Conservation (phyloP, 2,888 invertebrate species). For the Clanis bilineata region DNA sequence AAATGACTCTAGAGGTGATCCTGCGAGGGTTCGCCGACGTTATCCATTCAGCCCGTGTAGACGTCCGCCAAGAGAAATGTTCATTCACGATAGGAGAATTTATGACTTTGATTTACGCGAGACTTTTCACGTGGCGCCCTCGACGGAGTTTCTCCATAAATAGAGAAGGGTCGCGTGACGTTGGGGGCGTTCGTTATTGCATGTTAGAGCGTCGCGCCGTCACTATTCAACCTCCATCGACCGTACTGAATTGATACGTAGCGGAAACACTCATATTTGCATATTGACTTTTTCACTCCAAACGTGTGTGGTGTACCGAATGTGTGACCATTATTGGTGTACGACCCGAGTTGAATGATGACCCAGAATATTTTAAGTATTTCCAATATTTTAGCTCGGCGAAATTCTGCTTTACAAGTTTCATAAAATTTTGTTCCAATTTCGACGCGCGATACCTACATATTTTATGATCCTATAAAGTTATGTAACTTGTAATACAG, state of each 20-base stretch:
- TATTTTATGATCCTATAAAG: background rate
- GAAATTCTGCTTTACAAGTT: background rate
- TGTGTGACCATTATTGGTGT: constrained; percentile 9
- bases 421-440: background rate
- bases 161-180: constrained; percentile 73
- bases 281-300: constrained; percentile 45
- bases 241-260: constrained; percentile 61
- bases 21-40: constrained; percentile 74
- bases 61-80: constrained; percentile 80
- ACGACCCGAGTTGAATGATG: constrained; percentile 3
- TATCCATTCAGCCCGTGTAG: constrained; percentile 78
- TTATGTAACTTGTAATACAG: background rate
- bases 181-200: constrained; percentile 63
- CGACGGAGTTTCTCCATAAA: constrained; percentile 61
- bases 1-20: constrained; percentile 81
- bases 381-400: background rate
- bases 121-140: constrained; percentile 72
- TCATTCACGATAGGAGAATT: constrained; percentile 81
- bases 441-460: background rate
- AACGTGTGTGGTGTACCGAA: constrained; percentile 1
- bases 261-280: constrained; percentile 62
- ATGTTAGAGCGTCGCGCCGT: constrained; percentile 57
- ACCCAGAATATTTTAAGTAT: constrained; percentile 8
- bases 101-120: constrained; percentile 80
- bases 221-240: constrained; percentile 61